Percentiles rank a stretch among this genome's conserved stretches.
phyloP scores from a whole-genome alignment of 2,113 vertebrate genomes.

The Probosciger aterrimus region DNA sequence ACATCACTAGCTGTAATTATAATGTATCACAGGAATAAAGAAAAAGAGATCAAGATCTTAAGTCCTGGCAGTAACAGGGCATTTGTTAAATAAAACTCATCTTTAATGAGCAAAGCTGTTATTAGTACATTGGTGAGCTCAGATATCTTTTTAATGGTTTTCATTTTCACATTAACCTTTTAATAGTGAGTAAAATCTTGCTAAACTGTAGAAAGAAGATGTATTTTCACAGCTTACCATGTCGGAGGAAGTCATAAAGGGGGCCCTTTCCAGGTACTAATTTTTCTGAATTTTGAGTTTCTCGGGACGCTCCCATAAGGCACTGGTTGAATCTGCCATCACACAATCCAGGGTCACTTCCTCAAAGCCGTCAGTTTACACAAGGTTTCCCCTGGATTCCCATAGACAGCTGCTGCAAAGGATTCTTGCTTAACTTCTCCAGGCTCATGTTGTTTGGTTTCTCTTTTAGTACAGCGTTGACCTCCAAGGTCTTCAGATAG shows the following conservation, averaged over 20 bases:
- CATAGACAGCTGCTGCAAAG: neutral
- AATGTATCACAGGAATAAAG: neutral
- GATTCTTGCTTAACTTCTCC: conserved; percentile 10
- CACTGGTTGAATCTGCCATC: neutral
- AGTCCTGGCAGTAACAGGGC: neutral
- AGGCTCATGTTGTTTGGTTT: conserved; percentile 12
- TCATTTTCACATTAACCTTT: conserved; percentile 34
- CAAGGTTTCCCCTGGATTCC: neutral
- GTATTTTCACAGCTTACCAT: neutral
- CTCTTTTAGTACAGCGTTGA: conserved; percentile 36
- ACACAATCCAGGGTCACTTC: neutral
- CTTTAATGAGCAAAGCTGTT: conserved; percentile 39
- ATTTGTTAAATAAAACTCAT: conserved; percentile 52
- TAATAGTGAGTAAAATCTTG: conserved; percentile 1
- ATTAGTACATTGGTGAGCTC: conserved; percentile 18
- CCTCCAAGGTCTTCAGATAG: conserved; percentile 25
- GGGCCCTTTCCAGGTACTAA: neutral
- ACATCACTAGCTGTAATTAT: neutral
- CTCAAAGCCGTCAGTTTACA: neutral
- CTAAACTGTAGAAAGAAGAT: neutral
- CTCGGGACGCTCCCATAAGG: neutral
- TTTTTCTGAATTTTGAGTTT: conserved; percentile 24
- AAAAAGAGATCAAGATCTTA: conserved; percentile 9
- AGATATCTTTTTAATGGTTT: conserved; percentile 22
- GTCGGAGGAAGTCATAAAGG: neutral